Conservation (phyloP, 2,888 invertebrate genomes). For the Rhingia rostrata region DNA sequence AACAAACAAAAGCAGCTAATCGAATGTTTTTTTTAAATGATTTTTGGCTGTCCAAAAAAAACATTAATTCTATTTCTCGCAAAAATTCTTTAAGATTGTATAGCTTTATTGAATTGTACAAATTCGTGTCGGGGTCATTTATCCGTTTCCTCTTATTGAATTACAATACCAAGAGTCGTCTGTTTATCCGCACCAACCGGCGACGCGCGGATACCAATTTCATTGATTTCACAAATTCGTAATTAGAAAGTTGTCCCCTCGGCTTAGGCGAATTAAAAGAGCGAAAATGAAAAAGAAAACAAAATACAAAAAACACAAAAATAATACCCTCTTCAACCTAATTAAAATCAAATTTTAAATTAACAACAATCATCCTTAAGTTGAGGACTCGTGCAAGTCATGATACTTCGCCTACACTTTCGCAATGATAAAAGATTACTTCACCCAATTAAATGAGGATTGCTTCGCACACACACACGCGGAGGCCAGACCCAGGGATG, state of each 20-base stretch:
- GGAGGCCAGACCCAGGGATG: background rate
- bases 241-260: slow-evolving; percentile 28
- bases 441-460: slow-evolving; percentile 28
- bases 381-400: background rate
- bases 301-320: slow-evolving; percentile 1
- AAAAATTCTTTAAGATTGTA: background rate
- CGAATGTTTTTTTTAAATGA: too few relatives aligned
- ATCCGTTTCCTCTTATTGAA: background rate
- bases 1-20: too few relatives aligned
- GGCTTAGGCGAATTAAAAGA: slow-evolving; percentile 10
- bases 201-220: background rate
- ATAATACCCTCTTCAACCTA: slow-evolving; percentile 11
- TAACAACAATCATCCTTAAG: slow-evolving; percentile 27
- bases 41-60: background rate
- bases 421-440: slow-evolving; percentile 30
- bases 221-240: slow-evolving; percentile 31
- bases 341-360: slow-evolving; percentile 45
- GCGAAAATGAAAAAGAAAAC: slow-evolving; percentile 24
- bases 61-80: background rate
- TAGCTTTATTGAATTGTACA: slow-evolving; percentile 9
- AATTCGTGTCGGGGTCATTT: slow-evolving; percentile 12
- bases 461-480: background rate
- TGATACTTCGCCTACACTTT: background rate
- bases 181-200: slow-evolving; percentile 11
- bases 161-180: slow-evolving; percentile 11